Evolutionary conservation across 2,113 vertebrate species (phyloP), one percentile per base, ranked within the genome.

Genomic region (Neoarius graeffei): DNA sequence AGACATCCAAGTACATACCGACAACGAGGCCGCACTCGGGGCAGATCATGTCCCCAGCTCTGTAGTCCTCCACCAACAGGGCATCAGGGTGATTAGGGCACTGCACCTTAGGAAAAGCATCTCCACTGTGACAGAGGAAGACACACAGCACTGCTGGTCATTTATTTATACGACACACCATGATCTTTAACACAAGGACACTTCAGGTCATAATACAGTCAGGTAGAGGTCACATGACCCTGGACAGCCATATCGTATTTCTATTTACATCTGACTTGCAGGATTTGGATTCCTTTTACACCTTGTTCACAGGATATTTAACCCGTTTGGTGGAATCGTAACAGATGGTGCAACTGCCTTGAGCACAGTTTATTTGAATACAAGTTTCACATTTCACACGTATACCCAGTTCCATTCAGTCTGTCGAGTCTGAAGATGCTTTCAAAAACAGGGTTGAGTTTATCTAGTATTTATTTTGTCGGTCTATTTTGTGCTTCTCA

Each of bases 41-140:
- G 89, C 98, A 99, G 91, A 99, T 98, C 98, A 99, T 99, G 92
- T 99, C 98, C 69, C 98, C 98, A 85, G 98, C 98, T 95, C 98
- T 95, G 95, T 99, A 99, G 94, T 99, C 98, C 92, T 99, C 98
- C 87, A 99, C 98, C 93, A 99, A 94, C 87, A 97, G 93, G 48
- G 98, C 97, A 90, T 99, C 98, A 10, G 98, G 98, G 92, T 99
- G 98, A 94, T 97, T 98, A 87, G 98, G 98, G 93, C 98, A 99
- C 4, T 97, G 96, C 84, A 99, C 97, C 93, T 95, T 96, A 0
- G 98, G 98, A 92, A 99, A 94, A 62, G 69, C 95, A 92, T 99
- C 98, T 96, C 96, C 96, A 90, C 98, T 98, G 80, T 4, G 86
- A 89, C 73, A 85, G 85, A 90, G 19, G 42, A 88, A 57, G n/a